A percentile compares a stretch with the other conserved stretches of the same genome.
Evolutionary conservation across 2,888 invertebrate genomes (phyloP).

Genomic region (Ditula angustiorana): DNA sequence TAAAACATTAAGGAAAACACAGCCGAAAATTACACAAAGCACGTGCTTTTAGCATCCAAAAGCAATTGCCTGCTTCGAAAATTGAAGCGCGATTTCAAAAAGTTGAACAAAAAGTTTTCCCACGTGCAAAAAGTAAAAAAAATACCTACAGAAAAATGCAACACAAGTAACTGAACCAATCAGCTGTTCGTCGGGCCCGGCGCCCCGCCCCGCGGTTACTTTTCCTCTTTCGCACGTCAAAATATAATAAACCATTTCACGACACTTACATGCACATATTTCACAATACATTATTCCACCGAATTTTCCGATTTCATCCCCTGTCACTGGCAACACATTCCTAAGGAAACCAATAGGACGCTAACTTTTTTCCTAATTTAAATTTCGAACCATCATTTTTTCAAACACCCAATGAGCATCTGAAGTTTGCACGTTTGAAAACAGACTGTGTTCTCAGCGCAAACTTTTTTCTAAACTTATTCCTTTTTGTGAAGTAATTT

Average conservation of each 20-base stretch:
- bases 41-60: neutral
- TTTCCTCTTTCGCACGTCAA: constrained; percentile 77
- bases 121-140: constrained; percentile 57
- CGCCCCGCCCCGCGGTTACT: constrained; percentile 78
- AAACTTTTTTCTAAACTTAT: neutral
- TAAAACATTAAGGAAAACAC: too few species aligned
- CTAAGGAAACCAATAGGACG: neutral
- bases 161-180: constrained; percentile 79
- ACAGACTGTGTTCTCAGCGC: neutral
- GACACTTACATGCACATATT: constrained; percentile 36
- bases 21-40: neutral
- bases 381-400: neutral
- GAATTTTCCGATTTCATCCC: constrained; percentile 17
- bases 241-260: constrained; percentile 67
- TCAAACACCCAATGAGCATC: neutral
- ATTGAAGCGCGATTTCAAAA: constrained; percentile 41
- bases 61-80: constrained; percentile 18
- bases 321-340: constrained; percentile 15
- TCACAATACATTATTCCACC: constrained; percentile 19
- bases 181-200: constrained; percentile 74
- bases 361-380: neutral
- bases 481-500: constrained; percentile 6
- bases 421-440: neutral
- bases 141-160: constrained; percentile 81
- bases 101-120: constrained; percentile 35